Evolutionary conservation across 2,113 vertebrate species (phyloP).

Genomic region (Protobothrops flavoviridis): DNA sequence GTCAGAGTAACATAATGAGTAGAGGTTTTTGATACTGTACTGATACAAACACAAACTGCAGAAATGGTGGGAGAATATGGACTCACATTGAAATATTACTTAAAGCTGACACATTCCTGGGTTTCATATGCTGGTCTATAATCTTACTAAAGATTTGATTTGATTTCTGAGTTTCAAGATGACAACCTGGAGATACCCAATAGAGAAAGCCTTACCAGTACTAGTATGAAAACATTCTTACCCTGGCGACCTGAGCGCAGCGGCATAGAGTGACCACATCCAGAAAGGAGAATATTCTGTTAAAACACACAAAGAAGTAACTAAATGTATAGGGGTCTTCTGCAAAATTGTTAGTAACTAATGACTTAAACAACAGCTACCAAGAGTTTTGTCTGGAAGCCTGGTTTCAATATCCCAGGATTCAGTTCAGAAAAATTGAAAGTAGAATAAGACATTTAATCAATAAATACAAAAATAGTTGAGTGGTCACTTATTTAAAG

Average conservation of each 20-base stretch:
- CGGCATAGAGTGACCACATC: constrained; percentile 99
- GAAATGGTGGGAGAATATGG: background rate
- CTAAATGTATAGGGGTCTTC: background rate
- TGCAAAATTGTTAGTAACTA: background rate
- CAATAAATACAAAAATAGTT: background rate
- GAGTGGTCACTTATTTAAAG: background rate
- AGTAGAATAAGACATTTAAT: background rate
- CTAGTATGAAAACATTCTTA: constrained; percentile 70
- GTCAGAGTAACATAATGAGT: background rate
- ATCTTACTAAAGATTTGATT: too few relatives aligned
- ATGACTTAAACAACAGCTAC: background rate
- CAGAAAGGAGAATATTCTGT: constrained; percentile 98
- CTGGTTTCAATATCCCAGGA: background rate
- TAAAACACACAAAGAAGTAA: constrained; percentile 57
- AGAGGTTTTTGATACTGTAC: background rate
- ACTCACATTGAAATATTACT: background rate
- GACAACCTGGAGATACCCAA: background rate
- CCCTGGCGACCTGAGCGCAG: constrained; percentile 97
- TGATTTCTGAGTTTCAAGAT: background rate
- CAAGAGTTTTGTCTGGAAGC: background rate
- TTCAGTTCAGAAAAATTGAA: background rate
- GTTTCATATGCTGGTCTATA: background rate
- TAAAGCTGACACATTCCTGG: background rate
- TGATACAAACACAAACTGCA: background rate
- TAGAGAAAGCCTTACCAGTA: background rate